phyloP scores from a whole-genome alignment of 2,888 invertebrate species.

The Keiferia lycopersicella region DNA sequence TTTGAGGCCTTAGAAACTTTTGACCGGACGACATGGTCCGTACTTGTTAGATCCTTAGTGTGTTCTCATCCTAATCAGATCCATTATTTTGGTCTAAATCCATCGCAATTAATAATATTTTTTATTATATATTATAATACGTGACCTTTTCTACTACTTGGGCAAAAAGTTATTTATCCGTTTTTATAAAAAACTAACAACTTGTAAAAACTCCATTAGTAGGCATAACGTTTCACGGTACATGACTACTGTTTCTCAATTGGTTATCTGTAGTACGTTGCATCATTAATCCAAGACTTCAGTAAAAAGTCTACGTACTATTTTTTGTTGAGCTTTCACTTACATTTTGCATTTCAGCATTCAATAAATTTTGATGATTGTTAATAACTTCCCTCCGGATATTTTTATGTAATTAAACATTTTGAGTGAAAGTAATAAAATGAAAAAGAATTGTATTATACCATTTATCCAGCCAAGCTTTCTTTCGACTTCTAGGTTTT shows the following conservation, averaged over 20 bases:
- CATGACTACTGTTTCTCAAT: constrained; percentile 43
- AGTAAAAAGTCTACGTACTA: not conserved
- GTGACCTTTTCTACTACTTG: too few relatives aligned
- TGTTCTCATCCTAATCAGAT: too few relatives aligned
- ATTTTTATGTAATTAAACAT: not conserved
- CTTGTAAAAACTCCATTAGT: constrained; percentile 27
- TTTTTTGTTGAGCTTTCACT: not conserved
- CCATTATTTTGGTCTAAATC: too few relatives aligned
- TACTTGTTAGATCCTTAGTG: too few relatives aligned
- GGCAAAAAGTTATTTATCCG: not conserved
- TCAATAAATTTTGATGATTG: not conserved
- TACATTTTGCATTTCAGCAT: not conserved
- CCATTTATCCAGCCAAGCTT: too few relatives aligned
- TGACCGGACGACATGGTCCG: too few relatives aligned
- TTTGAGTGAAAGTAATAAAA: not conserved
- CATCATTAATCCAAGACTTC: not conserved
- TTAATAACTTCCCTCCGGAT: not conserved
- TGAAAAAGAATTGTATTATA: too few relatives aligned
- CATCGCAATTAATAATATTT: too few relatives aligned
- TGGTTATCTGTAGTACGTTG: constrained; percentile 34
- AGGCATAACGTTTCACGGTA: constrained; percentile 47
- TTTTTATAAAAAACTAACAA: not conserved
- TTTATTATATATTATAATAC: too few relatives aligned
- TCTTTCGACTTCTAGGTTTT: too few relatives aligned
- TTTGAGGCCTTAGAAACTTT: not conserved